These are phyloP conservation scores for Tragulus kanchil DNA, from an alignment of 2,113 vertebrate species.

Conservation along the genomic window DNA sequence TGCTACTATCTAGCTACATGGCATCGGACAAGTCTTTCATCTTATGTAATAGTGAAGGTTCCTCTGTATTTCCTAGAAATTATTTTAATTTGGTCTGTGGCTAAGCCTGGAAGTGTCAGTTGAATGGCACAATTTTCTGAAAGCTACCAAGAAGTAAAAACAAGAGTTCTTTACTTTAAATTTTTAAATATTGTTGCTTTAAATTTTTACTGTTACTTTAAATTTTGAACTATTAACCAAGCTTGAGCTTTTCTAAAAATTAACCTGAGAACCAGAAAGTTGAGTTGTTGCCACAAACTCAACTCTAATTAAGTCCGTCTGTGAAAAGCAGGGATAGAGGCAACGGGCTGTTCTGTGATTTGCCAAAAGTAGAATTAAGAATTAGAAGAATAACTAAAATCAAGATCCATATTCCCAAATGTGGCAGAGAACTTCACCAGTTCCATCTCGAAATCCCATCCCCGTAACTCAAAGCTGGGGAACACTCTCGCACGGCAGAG, in stretches of 20 bases:
- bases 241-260: not conserved
- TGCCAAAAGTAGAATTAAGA: not conserved
- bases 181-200: constrained; percentile 7
- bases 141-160: not conserved
- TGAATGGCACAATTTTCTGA: not conserved
- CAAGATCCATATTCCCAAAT: not conserved
- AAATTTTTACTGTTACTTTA: not conserved
- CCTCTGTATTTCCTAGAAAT: not conserved
- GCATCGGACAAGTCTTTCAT: not conserved
- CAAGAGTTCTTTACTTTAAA: not conserved
- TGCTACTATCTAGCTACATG: not conserved
- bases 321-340: not conserved
- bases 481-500: not conserved
- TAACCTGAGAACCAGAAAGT: not conserved
- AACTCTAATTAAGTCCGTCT: not conserved
- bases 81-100: not conserved
- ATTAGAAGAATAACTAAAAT: not conserved
- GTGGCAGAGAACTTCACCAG: not conserved
- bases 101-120: not conserved
- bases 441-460: not conserved
- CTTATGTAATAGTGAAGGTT: not conserved
- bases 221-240: not conserved
- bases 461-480: not conserved
- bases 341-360: not conserved
- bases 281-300: not conserved